phyloP scores from a whole-genome alignment of 2,113 vertebrate species.

The Suncus etruscus region DNA sequence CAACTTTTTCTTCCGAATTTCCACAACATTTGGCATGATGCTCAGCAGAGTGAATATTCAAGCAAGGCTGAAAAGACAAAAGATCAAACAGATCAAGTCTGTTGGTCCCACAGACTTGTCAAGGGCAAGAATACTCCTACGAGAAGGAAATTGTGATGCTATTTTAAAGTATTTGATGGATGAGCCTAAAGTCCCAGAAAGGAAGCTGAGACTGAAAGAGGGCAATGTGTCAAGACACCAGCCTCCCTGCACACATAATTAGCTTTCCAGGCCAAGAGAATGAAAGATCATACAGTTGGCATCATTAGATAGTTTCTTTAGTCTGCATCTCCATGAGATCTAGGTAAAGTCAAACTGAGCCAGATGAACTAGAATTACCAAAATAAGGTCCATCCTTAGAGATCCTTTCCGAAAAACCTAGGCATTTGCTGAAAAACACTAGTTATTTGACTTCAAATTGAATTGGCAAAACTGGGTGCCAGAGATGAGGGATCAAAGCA shows the following conservation, averaged over 20 bases:
- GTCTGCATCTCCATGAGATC: neutral
- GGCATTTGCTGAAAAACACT: neutral
- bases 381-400: neutral
- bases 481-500: neutral
- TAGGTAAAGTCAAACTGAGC: neutral
- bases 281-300: neutral
- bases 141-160: conserved; percentile 21
- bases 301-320: neutral
- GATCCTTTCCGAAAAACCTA: neutral
- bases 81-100: conserved; percentile 20
- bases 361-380: neutral
- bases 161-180: conserved; percentile 54
- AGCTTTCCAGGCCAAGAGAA: neutral
- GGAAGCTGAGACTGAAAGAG: neutral
- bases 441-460: neutral
- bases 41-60: conserved; percentile 54
- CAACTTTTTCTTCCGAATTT: conserved; percentile 9
- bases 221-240: neutral
- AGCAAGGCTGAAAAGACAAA: conserved; percentile 8
- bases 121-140: conserved; percentile 45
- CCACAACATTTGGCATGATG: neutral
- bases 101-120: neutral
- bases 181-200: neutral
- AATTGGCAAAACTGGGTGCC: neutral
- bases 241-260: neutral